A percentile compares a stretch with the other conserved stretches of the same genome.
Conservation (phyloP, 2,113 vertebrate species). For the Heterocephalus glaber region DNA sequence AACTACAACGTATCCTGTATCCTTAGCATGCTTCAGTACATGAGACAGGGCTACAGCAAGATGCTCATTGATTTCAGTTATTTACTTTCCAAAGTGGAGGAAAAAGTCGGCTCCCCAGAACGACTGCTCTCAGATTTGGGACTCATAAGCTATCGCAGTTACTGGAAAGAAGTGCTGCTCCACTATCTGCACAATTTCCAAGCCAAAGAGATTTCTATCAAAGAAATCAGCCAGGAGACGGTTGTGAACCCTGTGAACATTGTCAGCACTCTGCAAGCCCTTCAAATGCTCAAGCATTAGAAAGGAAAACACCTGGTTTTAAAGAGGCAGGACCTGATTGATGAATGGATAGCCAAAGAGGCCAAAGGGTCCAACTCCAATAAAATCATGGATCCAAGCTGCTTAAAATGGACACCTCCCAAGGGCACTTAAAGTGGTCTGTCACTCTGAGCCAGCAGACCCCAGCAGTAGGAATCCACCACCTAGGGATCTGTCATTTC, state of each 20-base stretch:
- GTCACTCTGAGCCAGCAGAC: slow-evolving; percentile 81
- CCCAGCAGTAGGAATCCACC: slow-evolving; percentile 83
- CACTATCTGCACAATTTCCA: slow-evolving; percentile 98
- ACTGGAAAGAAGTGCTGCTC: slow-evolving; percentile 99
- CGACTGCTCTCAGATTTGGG: slow-evolving; percentile 96
- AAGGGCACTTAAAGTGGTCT: slow-evolving; percentile 93
- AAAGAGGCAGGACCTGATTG: slow-evolving; percentile 99
- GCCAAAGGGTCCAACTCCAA: slow-evolving; percentile 97
- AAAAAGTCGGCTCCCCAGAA: slow-evolving; percentile 97
- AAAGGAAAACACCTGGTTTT: slow-evolving; percentile 98
- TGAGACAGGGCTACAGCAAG: slow-evolving; percentile 98
- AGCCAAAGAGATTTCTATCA: slow-evolving; percentile 99
- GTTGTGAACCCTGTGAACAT: slow-evolving; percentile 99
- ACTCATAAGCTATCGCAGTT: slow-evolving; percentile 99
- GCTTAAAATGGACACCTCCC: slow-evolving; percentile 98
- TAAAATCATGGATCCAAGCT: slow-evolving; percentile 97
- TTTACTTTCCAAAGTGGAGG: slow-evolving; percentile 97
- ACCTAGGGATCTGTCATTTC: slow-evolving; percentile 84
- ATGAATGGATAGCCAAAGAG: slow-evolving; percentile 98
- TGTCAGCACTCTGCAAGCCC: slow-evolving; percentile 97
- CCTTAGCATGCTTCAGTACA: slow-evolving; percentile 99
- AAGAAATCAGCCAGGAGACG: slow-evolving; percentile 99
- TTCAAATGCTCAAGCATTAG: slow-evolving; percentile 99
- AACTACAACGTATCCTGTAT: slow-evolving; percentile 99
- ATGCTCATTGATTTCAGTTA: slow-evolving; percentile 99